A percentile compares a stretch with the other conserved stretches of the same genome.
These are phyloP conservation scores for Venustoraphidia nigricollis DNA, from an alignment of 2,888 invertebrate genomes.

Conservation along the genomic window DNA sequence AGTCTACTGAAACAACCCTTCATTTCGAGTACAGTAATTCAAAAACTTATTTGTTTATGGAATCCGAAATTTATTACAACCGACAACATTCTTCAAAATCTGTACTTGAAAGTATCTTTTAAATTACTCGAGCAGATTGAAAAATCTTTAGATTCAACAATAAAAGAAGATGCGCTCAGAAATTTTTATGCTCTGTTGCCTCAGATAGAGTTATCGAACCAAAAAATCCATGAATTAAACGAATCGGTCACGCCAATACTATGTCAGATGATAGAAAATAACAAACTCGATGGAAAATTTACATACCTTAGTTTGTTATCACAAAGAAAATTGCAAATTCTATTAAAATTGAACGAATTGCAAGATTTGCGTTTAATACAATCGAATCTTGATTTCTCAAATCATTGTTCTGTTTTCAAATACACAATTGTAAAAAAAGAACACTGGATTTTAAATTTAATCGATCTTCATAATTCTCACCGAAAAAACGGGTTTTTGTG, in stretches of 20 bases:
- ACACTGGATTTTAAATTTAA: constrained; percentile 23
- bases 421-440: constrained; percentile 11
- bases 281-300: constrained; percentile 16
- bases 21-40: background rate
- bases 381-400: background rate
- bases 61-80: constrained; percentile 1
- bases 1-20: background rate
- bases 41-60: constrained; percentile 3
- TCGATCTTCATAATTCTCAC: constrained; percentile 13
- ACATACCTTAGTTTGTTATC: constrained; percentile 18
- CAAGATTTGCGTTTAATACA: constrained; percentile 13
- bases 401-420: no score
- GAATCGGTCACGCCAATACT: constrained; percentile 10
- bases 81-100: constrained; percentile 1
- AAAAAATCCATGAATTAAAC: constrained; percentile 4
- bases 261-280: constrained; percentile 14
- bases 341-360: constrained; percentile 17
- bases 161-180: background rate
- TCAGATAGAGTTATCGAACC: background rate
- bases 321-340: constrained; percentile 15
- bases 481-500: no score
- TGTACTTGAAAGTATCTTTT: background rate
- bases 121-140: background rate
- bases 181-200: constrained; percentile 3
- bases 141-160: background rate